phyloP scores from a whole-genome alignment of 2,113 vertebrate genomes.

The Hucho hucho region DNA sequence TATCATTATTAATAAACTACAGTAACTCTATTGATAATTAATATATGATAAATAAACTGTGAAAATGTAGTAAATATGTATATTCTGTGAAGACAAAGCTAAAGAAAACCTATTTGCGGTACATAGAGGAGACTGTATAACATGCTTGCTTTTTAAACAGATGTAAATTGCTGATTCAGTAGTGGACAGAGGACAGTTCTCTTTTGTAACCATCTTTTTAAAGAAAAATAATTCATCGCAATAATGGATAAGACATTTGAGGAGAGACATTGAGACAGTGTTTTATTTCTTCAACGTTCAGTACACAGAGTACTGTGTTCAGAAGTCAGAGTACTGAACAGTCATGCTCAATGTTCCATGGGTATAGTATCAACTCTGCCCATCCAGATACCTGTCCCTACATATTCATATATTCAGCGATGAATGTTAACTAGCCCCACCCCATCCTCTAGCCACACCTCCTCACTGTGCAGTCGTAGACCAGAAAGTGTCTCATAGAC shows the following conservation, averaged over 20 bases:
- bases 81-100: conserved; percentile 83
- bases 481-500: conserved; percentile 47
- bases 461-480: conserved; percentile 71
- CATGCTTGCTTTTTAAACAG: conserved; percentile 98
- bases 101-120: conserved; percentile 78
- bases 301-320: conserved; percentile 38
- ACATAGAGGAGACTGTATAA: conserved; percentile 80
- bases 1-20: conserved; percentile 55
- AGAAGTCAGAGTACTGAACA: conserved; percentile 11
- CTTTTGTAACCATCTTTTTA: conserved; percentile 95
- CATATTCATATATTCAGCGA: conserved; percentile 50
- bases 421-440: conserved; percentile 61
- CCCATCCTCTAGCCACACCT: conserved; percentile 7
- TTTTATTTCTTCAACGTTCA: conserved; percentile 1
- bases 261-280: conserved; percentile 45
- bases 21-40: conserved; percentile 62
- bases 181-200: conserved; percentile 85
- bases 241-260: conserved; percentile 82
- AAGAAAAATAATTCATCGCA: conserved; percentile 93
- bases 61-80: conserved; percentile 91
- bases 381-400: conserved; percentile 55
- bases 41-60: conserved; percentile 82
- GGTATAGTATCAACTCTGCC: conserved; percentile 63
- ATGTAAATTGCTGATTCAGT: conserved; percentile 86
- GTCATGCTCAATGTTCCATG: conserved; percentile 35